Base-by-base conservation (phyloP, 2,113 vertebrate species). In the Opisthocomus hoazin region DNA sequence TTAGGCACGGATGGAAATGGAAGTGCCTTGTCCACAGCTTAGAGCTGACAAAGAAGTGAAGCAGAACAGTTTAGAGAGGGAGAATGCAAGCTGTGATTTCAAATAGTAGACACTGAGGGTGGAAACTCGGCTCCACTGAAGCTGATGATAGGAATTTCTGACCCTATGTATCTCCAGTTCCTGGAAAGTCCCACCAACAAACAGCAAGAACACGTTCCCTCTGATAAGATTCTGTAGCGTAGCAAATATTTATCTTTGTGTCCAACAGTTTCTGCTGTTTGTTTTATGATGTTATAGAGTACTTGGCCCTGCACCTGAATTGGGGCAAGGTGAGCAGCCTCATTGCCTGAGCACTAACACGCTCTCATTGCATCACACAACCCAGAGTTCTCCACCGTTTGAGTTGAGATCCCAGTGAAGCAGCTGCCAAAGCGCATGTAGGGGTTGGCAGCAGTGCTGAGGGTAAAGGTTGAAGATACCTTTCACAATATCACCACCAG, bases 231-330 rank as follows among this genome's bases (percentile, higher is more conserved):
- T 96, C 92, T 92, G 77, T 95, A 97, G 92, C 11, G 41, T 83
- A 84, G 94, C 93, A 95, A 97, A 94, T 97, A 94, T 92, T 97
- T 96, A 92, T 82, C 93, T 96, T 91, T 83, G 81, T 84, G 77
- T 80, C 75, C 88, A 91, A 88, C 88, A 95, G 91, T 96, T 94
- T 93, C 84, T 93, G 63, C 70, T 96, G 77, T 95, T 96, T 96
- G 81, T 60, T 96, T 89, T 87, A 83, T 87, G 93, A 95, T 87
- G 86, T 92, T 91, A 89, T 68, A 87, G 81, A 83, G 71, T 87
- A 74, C 48, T 84, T 95, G 86, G 84, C 65, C 88, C 63, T 84
- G 65, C 63, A 80, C 39, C 61, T 89, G 79, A 94, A 89, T 0
- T 77, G 34, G 89, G 81, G 45, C 65, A 89, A 92, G 92, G 86